A percentile compares a stretch with the other conserved stretches of the same genome.
Conservation (phyloP, 2,888 invertebrate species). For the Drosophila tripunctata region DNA sequence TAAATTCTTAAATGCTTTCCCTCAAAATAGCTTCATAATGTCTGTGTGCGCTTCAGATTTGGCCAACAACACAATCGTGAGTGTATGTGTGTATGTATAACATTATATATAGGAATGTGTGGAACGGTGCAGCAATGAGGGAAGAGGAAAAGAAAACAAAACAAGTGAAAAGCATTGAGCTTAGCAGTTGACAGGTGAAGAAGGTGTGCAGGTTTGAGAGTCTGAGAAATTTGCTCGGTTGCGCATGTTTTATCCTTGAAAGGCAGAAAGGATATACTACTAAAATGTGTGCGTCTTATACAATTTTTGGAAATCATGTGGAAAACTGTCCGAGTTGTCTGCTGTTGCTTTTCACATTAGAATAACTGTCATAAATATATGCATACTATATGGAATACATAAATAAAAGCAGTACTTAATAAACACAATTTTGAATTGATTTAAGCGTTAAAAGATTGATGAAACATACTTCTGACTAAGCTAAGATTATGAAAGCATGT, state of each 20-base stretch:
- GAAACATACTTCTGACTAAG: too few species aligned
- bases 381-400: too few species aligned
- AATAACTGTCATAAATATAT: slow-evolving; percentile 11
- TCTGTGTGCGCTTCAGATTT: slow-evolving; percentile 68
- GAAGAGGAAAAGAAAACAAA: slow-evolving; percentile 7
- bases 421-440: not conserved
- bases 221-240: slow-evolving; percentile 5
- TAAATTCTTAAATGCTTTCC: slow-evolving; percentile 70
- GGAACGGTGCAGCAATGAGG: not conserved
- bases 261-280: not conserved
- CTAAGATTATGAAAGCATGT: too few species aligned
- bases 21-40: slow-evolving; percentile 72
- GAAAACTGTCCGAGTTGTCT: slow-evolving; percentile 14
- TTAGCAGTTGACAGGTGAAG: slow-evolving; percentile 23
- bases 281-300: slow-evolving; percentile 4
- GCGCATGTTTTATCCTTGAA: slow-evolving; percentile 8
- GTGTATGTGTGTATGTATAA: slow-evolving; percentile 6
- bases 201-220: not conserved
- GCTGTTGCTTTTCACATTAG: not conserved
- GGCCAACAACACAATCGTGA: slow-evolving; percentile 24
- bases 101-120: not conserved
- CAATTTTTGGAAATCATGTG: slow-evolving; percentile 17
- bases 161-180: slow-evolving; percentile 23
- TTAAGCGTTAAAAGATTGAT: too few species aligned
- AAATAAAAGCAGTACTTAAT: not conserved